These are phyloP conservation scores for Holcopasites calliopsidis DNA, from an alignment of 1,140 invertebrate species.

Conservation along the genomic window DNA sequence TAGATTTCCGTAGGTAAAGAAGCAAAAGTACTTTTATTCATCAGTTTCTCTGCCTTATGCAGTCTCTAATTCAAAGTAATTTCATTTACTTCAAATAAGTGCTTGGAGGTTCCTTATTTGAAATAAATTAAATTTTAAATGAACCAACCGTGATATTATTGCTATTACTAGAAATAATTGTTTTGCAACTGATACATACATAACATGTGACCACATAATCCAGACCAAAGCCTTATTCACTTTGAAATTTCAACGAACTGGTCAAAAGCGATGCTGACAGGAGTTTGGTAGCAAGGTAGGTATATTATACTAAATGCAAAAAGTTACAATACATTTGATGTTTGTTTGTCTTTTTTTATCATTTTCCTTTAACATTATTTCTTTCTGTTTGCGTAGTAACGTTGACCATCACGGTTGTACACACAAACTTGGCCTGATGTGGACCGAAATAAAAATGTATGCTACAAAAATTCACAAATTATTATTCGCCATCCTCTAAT, in stretches of 20 bases:
- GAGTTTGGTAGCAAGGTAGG: constrained; percentile 70
- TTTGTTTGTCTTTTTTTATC: constrained; percentile 63
- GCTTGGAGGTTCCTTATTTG: neutral
- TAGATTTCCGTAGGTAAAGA: neutral
- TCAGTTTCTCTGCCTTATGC: neutral
- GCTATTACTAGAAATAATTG: neutral
- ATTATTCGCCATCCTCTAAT: constrained; percentile 66
- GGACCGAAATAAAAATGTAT: constrained; percentile 70
- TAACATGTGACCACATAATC: neutral
- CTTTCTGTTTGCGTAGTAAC: constrained; percentile 65
- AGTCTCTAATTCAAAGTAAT: too few species aligned
- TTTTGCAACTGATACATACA: neutral
- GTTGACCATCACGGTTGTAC: constrained; percentile 67
- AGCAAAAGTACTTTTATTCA: neutral
- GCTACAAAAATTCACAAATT: constrained; percentile 72
- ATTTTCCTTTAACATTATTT: constrained; percentile 65
- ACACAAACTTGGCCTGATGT: constrained; percentile 59
- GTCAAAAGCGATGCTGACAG: constrained; percentile 45
- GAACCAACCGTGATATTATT: too few species aligned
- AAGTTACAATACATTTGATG: constrained; percentile 75
- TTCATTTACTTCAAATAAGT: neutral
- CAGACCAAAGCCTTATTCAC: neutral
- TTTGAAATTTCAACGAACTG: constrained; percentile 35
- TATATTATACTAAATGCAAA: constrained; percentile 78
- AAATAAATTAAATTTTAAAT: neutral